Conservation (phyloP, 1,140 invertebrate genomes). For the Dinothrombium tinctorium region DNA sequence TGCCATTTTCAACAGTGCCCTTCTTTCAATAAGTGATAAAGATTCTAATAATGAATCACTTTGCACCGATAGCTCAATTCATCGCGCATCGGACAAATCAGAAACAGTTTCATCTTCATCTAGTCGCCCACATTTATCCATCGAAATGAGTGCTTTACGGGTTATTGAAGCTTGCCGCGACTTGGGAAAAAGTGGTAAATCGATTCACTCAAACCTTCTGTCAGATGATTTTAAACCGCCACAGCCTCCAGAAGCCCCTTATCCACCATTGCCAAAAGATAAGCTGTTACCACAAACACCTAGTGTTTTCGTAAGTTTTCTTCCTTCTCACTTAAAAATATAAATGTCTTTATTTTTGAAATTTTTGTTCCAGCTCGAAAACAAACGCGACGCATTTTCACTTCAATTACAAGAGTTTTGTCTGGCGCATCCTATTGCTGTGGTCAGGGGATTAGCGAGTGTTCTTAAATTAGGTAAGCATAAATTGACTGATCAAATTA, state of each 20-base stretch:
- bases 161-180: slow-evolving; percentile 24
- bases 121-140: slow-evolving; percentile 16
- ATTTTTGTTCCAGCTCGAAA: slow-evolving; percentile 37
- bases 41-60: neutral
- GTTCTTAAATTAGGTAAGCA: slow-evolving; percentile 56
- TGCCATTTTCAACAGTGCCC: neutral
- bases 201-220: slow-evolving; percentile 15
- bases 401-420: slow-evolving; percentile 92
- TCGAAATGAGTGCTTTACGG: slow-evolving; percentile 22
- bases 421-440: slow-evolving; percentile 83
- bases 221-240: slow-evolving; percentile 17
- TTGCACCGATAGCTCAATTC: slow-evolving; percentile 1
- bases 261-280: slow-evolving; percentile 46
- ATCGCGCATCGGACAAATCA: neutral
- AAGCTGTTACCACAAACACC: slow-evolving; percentile 38
- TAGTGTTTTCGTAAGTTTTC: slow-evolving; percentile 24
- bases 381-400: slow-evolving; percentile 89
- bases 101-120: slow-evolving; percentile 3
- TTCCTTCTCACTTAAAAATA: neutral
- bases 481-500: neutral
- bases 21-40: neutral
- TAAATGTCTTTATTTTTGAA: slow-evolving; percentile 1
- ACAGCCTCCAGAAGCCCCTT: slow-evolving; percentile 21
- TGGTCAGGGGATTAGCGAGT: slow-evolving; percentile 73
- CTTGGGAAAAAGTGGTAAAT: slow-evolving; percentile 15